Conservation (phyloP, 2,113 vertebrate genomes). For the Limanda limanda region DNA sequence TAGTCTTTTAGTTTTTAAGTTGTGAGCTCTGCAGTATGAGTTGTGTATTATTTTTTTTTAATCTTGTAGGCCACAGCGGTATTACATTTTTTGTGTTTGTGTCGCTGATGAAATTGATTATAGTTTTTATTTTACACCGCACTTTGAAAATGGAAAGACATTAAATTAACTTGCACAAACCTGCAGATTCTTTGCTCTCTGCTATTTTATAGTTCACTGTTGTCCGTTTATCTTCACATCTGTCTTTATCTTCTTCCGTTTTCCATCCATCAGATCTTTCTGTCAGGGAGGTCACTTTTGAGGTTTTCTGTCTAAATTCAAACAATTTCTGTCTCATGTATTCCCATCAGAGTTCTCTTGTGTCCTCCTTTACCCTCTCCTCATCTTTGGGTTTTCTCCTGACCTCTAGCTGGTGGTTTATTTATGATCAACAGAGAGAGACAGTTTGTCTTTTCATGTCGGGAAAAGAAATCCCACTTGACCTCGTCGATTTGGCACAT, state of each 20-base stretch:
- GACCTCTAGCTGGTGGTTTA: conserved; percentile 38
- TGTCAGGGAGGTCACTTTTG: not conserved
- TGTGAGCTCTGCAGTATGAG: not conserved
- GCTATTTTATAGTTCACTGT: too few relatives aligned
- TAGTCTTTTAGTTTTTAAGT: not conserved
- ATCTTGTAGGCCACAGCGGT: too few relatives aligned
- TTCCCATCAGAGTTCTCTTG: conserved; percentile 1
- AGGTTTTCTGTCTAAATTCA: not conserved
- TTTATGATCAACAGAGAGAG: conserved; percentile 49
- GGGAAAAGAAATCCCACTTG: conserved; percentile 2
- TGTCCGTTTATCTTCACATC: too few relatives aligned
- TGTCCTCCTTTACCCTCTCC: conserved; percentile 15
- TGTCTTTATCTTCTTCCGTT: too few relatives aligned
- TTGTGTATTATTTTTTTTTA: not conserved
- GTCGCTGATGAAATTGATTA: not conserved
- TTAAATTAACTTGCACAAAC: too few relatives aligned
- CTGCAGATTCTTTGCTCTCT: too few relatives aligned
- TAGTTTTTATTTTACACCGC: too few relatives aligned
- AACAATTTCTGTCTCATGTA: not conserved
- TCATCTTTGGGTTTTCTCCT: not conserved
- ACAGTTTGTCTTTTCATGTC: conserved; percentile 40
- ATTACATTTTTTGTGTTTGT: not conserved
- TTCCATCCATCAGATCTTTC: not conserved
- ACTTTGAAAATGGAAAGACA: too few relatives aligned
- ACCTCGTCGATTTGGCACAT: conserved; percentile 20